phyloP scores from a whole-genome alignment of 2,888 invertebrate species.

The Heteromurus nitidus region DNA sequence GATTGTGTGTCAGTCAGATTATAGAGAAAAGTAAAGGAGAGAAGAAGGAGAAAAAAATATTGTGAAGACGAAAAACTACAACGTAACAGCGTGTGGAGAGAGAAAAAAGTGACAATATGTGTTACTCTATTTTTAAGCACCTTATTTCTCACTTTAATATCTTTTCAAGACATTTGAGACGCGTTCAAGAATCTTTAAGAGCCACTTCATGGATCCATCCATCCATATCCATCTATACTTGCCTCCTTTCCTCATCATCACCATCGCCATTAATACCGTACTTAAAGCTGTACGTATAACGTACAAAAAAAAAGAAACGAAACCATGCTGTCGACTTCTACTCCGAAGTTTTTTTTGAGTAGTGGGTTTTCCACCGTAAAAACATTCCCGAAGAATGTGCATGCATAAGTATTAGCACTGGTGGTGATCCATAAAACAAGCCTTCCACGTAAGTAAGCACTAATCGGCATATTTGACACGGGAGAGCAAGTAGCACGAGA shows the following conservation, averaged over 20 bases:
- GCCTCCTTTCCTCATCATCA: conserved; percentile 28
- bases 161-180: conserved; percentile 65
- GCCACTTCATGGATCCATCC: conserved; percentile 52
- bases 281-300: neutral
- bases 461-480: conserved; percentile 35
- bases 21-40: neutral
- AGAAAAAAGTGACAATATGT: conserved; percentile 65
- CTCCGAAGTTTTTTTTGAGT: no score
- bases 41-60: neutral
- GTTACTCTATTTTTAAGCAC: conserved; percentile 70
- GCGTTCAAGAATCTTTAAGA: conserved; percentile 60
- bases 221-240: conserved; percentile 47
- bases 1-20: conserved; percentile 36
- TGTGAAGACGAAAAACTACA: conserved; percentile 5
- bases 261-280: conserved; percentile 14
- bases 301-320: no score
- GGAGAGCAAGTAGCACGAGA: conserved; percentile 44
- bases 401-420: no score
- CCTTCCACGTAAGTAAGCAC: conserved; percentile 14
- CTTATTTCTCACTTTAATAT: conserved; percentile 64
- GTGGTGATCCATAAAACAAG: conserved; percentile 40
- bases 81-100: neutral
- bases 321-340: no score
- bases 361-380: no score
- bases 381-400: no score